Evolutionary conservation across 2,888 invertebrate species (phyloP), one percentile per base, ranked within the genome.

Genomic region (Hirtodrosophila duncani): DNA sequence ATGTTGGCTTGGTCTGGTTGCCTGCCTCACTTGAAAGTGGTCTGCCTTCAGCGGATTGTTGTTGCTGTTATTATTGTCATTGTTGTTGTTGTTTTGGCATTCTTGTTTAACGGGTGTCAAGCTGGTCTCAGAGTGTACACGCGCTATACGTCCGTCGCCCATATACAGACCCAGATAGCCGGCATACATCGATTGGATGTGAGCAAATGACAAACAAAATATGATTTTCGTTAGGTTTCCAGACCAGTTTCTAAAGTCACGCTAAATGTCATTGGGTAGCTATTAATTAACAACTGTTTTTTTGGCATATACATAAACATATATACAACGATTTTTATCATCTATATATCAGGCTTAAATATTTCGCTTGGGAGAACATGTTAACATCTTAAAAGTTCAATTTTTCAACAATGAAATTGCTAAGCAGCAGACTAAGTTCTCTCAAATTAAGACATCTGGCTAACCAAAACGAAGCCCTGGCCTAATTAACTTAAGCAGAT

Each of bases 11-110:
- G 27, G 55, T 46, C 57, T 57, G 51, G 51, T 62, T 61, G 56
- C 62, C 57, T n/a, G n/a, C n/a, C n/a, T n/a, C n/a, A n/a, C n/a
- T n/a, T 57, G 59, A 80, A 72, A 72, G 77, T 65, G 65, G 72
- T 80, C 80, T 72, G 43, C 80, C 72, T 72, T 80, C 72, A 65
- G 72, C 46, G 21, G 33, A 56, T 43, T 37, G n/a, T n/a, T n/a
- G n/a, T n/a, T n/a, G n/a, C n/a, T n/a, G n/a, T n/a, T n/a, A n/a
- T n/a, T n/a, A n/a, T n/a, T n/a, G n/a, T n/a, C n/a, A n/a, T n/a
- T n/a, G n/a, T n/a, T n/a, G n/a, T n/a, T n/a, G n/a, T n/a, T n/a
- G 58, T 52, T 27, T 58, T 64, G 72, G 62, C 67, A 71, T 78
- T 72, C 80, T 72, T 80, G 77, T 58, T 21, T 20, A 64, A 67